A percentile compares a stretch with the other conserved stretches of the same genome.
Evolutionary conservation across 2,888 invertebrate genomes (phyloP).

Genomic region (Rhorus exstirpatorius): DNA sequence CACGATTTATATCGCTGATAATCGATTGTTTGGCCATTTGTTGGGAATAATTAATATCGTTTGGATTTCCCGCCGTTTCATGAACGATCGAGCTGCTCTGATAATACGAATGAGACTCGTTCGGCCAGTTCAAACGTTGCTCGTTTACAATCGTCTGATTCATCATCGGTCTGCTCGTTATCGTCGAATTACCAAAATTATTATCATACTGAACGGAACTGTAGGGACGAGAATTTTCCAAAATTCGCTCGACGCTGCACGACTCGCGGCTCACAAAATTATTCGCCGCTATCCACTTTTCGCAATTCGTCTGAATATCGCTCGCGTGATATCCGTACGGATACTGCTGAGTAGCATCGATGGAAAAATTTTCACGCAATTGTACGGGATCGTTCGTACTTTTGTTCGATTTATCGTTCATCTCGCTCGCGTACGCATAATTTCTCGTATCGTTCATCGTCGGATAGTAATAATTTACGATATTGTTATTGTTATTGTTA

Average conservation of each 20-base stretch:
- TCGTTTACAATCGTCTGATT: slow-evolving; percentile 30
- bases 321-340: slow-evolving; percentile 69
- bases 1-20: slow-evolving; percentile 57
- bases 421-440: slow-evolving; percentile 11
- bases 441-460: slow-evolving; percentile 72
- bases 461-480: slow-evolving; percentile 71
- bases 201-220: slow-evolving; percentile 50
- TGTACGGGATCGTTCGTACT: slow-evolving; percentile 70
- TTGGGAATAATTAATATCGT: slow-evolving; percentile 73
- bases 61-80: slow-evolving; percentile 63
- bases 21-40: slow-evolving; percentile 68
- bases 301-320: slow-evolving; percentile 78
- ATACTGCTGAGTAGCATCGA: slow-evolving; percentile 69
- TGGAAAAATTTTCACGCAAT: slow-evolving; percentile 66
- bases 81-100: slow-evolving; percentile 57
- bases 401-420: slow-evolving; percentile 61
- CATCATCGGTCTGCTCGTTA: slow-evolving; percentile 36
- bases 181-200: slow-evolving; percentile 14
- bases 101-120: slow-evolving; percentile 64
- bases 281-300: slow-evolving; percentile 78
- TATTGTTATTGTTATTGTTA: slow-evolving; percentile 55
- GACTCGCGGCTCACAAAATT: slow-evolving; percentile 51
- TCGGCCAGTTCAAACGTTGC: slow-evolving; percentile 30
- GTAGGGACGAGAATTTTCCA: slow-evolving; percentile 39
- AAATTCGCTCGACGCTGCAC: slow-evolving; percentile 19